Percentiles rank a stretch among this genome's conserved stretches.
Evolutionary conservation across 2,113 vertebrate genomes (phyloP).

Genomic region (Pitta sordida): DNA sequence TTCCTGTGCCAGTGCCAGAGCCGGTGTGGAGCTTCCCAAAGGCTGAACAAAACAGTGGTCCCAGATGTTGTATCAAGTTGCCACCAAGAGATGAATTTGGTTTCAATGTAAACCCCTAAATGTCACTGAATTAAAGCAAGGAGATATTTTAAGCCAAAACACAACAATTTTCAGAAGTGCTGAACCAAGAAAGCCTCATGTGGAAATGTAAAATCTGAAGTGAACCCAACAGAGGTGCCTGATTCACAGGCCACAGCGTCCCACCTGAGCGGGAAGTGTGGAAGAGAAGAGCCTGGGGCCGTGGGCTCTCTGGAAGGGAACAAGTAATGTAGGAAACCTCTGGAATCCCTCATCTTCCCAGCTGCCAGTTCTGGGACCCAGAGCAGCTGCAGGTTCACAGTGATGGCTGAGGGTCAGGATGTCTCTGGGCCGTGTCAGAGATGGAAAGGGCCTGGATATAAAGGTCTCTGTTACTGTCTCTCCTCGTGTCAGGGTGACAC

Average conservation of each 20-base stretch:
- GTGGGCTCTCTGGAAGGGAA: background rate
- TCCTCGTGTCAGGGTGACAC: background rate
- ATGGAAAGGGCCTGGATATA: accelerated
- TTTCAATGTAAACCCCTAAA: background rate
- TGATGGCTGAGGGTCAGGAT: background rate
- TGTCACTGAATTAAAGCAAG: background rate
- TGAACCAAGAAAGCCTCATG: background rate
- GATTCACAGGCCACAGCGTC: accelerated
- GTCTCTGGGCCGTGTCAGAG: background rate
- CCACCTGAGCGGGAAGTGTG: background rate
- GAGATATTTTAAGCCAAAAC: background rate
- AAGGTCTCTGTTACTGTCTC: background rate
- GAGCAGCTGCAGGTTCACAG: background rate
- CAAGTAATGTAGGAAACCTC: background rate
- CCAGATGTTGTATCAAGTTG: background rate
- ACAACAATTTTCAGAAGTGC: background rate
- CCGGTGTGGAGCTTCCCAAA: background rate
- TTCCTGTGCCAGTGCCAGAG: background rate
- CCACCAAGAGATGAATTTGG: background rate
- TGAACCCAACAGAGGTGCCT: background rate
- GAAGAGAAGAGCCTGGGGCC: background rate
- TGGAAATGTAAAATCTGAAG: background rate
- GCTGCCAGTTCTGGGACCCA: background rate
- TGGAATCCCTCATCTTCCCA: background rate
- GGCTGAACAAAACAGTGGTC: background rate